Evolutionary conservation across 2,888 invertebrate genomes (phyloP), one percentile per base, ranked within the genome.

Genomic region (Polyommatus icarus): DNA sequence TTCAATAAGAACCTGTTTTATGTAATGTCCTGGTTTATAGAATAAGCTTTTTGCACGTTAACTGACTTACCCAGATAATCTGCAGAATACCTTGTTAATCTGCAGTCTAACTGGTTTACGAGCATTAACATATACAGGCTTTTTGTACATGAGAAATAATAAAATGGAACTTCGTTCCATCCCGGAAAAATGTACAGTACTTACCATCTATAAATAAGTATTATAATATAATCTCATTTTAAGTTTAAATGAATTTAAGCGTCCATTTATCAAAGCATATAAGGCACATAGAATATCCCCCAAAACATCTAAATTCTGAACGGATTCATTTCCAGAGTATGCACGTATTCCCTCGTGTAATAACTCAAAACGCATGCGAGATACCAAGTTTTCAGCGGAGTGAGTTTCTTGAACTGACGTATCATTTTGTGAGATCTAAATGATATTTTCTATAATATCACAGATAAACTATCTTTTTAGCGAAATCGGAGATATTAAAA

Each of bases 331-430:
- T 67, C 67, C 5, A 67, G 67, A 67, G 67, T 67, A 32, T 67
- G 67, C 67, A 67, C 67, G 67, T 67, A 67, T 18, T 67, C 67
- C 67, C 67, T 67, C 67, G 67, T 12, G 67, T 18, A 67, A 67
- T 67, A 67, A 67, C 67, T 67, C 32, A 67, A 67, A 67, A 67
- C 20, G 61, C 61, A 61, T 61, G 10, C 29, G 67, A 32, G 67
- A 32, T 67, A 67, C 5, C 29, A 67, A 15, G 29, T 67, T 67
- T 29, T 29, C 29, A 32, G 6, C 29, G 15, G 67, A 32, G 29
- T 18, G 67, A 32, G 67, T 67, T 67, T 18, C 67, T 67, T 67
- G 67, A 67, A 67, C 67, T 67, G 29, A 67, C 67, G 32, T 67
- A 61, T 61, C 61, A 61, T 61, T 61, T 29, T 18, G 5, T 67